A percentile compares a stretch with the other conserved stretches of the same genome.
phyloP scores from a whole-genome alignment of 2,888 invertebrate genomes.

The Andrena camellia region DNA sequence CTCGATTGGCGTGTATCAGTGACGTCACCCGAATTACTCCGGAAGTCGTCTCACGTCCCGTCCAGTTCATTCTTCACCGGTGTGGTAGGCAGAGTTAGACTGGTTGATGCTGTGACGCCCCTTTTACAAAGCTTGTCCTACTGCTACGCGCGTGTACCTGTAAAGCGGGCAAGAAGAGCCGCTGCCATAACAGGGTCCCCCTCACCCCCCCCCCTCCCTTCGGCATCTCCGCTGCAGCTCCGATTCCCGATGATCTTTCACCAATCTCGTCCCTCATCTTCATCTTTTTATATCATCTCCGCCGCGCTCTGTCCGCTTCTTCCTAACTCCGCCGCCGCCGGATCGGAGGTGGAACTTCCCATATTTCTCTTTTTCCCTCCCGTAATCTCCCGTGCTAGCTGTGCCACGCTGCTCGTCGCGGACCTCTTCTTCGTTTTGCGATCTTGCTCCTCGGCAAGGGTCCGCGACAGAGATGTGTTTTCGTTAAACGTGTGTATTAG shows the following conservation, averaged over 20 bases:
- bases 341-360: not conserved
- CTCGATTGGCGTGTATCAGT: conserved; percentile 42
- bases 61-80: conserved; percentile 75
- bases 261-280: conserved; percentile 65
- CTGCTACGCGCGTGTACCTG: conserved; percentile 58
- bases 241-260: conserved; percentile 67
- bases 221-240: conserved; percentile 73
- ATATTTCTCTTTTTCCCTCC: conserved; percentile 15
- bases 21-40: conserved; percentile 61
- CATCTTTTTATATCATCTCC: conserved; percentile 63
- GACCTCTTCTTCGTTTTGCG: conserved; percentile 9
- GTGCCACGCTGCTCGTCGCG: conserved; percentile 7
- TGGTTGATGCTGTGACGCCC: conserved; percentile 64
- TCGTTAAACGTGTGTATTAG: not conserved
- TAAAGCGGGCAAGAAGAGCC: conserved; percentile 68
- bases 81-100: conserved; percentile 68
- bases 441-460: not conserved
- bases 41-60: conserved; percentile 76
- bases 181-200: conserved; percentile 76
- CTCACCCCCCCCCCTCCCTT: too few relatives aligned
- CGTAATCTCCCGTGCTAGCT: not conserved
- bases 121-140: conserved; percentile 65
- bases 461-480: not conserved
- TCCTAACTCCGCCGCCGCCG: conserved; percentile 6
- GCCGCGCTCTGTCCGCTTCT: conserved; percentile 33